Base-by-base conservation (phyloP, 2,797 vertebrate genomes). In the Spea hammondii region DNA sequence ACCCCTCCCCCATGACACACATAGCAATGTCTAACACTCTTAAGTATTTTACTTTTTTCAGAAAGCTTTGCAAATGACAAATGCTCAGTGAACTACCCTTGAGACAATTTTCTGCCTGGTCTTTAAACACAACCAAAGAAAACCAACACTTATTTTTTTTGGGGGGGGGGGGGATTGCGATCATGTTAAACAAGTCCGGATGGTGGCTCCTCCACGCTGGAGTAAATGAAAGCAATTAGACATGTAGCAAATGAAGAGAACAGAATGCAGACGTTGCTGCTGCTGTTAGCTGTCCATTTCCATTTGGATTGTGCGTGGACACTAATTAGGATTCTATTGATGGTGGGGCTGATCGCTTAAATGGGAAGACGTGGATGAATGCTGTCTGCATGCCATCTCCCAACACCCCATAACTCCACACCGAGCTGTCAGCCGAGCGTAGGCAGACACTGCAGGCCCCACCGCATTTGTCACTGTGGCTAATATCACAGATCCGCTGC, bases 381-480 rank as follows among this genome's bases (percentile, higher is more conserved):
- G 85, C 85, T 88, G 86, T 86, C 88, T 89, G 89, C 87, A 85
- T 90, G 87, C 85, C 88, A 84, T 91, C 90, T 87, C 85, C 84
- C 82, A 84, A 90, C 89, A 90, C 88, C 86, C 87, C 82, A 84
- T 85, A 89, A 88, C 89, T 86, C 86, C 86, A 86, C 84, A 85
- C 86, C 59, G 84, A 72, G 82, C 86, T 91, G 88, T 89, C 88
- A 89, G 85, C 83, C 87, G 86, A 88, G 84, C 86, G 79, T 84
- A 83, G 78, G 85, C 89, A 88, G 88, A 85, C 88, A 83, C 86
- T 77, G 75, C 84, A n/a, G 89, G 86, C 83, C 89, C 86, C 84
- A 85, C 88, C 88, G 79, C 87, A 82, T 90, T 91, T 91, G 91
- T 89, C 91, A 89, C 86, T 72, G 86, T 76, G 88, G 91, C 88